Base-by-base conservation (phyloP, 2,797 vertebrate species). In the Pseudotriccus pelzelni region DNA sequence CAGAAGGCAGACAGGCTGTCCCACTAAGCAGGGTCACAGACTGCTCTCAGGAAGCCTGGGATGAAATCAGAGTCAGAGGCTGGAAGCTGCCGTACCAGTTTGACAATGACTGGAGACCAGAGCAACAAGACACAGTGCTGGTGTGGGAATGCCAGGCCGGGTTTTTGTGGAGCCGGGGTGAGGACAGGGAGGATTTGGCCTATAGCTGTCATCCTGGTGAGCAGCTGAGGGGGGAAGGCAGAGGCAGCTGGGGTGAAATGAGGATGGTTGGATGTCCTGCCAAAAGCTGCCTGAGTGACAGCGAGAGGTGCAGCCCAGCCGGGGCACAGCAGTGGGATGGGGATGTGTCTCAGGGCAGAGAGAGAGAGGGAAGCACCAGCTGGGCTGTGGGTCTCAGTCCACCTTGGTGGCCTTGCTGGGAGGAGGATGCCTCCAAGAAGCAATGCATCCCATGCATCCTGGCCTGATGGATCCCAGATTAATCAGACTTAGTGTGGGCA, bases 71-170 rank as follows among this genome's bases (percentile, higher is more conserved):
- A 44, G 74, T 67, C 49, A 89, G 83, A 64, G 66, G n/a, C 47
- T 93, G 93, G 60, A 44, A 47, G 30, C 76, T 50, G 24, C 60
- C 81, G 1, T 58, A 22, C 41, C 0, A 0, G 9, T 66, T 66
- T 0, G 2, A 49, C 58, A 72, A 4, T 7, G 19, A 17, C 10
- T 1, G 2, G 60, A 50, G 63, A 5, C 30, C 3, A 3, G 60
- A 68, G 49, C 17, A 1, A 2, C 0, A 1, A 47, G 30, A 17
- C 1, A 1, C 34, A 5, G n/a, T 0, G 0, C 34, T 30, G 77
- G 32, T 47, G 36, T 59, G 1, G 12, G 39, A 53, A 20, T 91
- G 79, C 53, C 78, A 36, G 14, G 77, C 27, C 0, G 1, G 28
- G 46, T 68, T 47, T 44, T 39, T 2, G 6, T 0, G 0, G 62